These are phyloP conservation scores for Sebastes kiyomatsui DNA, from an alignment of 2,797 vertebrate species.

Conservation along the genomic window DNA sequence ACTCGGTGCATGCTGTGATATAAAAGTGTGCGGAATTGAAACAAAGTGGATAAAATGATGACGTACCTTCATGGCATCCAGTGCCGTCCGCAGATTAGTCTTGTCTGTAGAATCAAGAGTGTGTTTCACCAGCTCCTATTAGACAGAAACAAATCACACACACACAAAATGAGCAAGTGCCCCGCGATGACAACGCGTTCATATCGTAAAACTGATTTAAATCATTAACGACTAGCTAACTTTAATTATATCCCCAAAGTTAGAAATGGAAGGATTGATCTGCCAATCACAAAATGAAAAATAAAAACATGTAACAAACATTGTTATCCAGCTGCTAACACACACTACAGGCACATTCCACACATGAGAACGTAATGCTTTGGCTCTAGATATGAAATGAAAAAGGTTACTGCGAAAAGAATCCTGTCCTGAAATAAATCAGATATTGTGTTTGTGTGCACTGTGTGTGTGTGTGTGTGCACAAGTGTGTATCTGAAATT, in stretches of 20 bases:
- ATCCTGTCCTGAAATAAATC: conserved; percentile 57
- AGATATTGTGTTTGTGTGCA: conserved; percentile 28
- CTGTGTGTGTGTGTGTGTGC: conserved; percentile 3
- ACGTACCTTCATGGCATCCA: conserved; percentile 96
- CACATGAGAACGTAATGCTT: conserved; percentile 20
- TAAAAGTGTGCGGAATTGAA: not conserved
- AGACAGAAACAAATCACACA: conserved; percentile 28
- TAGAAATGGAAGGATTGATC: not conserved
- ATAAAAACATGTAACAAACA: not conserved
- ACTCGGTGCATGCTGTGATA: not conserved
- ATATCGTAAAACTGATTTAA: not conserved
- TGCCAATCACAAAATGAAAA: not conserved
- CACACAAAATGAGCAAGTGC: not conserved
- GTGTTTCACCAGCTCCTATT: conserved; percentile 95
- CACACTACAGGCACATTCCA: not conserved
- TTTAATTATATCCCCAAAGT: not conserved
- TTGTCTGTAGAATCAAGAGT: conserved; percentile 90
- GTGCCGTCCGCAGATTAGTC: conserved; percentile 88
- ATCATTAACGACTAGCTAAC: not conserved
- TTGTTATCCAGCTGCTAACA: conserved; percentile 1
- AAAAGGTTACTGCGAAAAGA: conserved; percentile 32
- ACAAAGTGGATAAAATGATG: not conserved
- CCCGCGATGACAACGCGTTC: not conserved
- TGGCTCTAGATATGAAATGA: conserved; percentile 56
- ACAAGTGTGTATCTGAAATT: conserved; percentile 71